Conservation (phyloP, 1,140 invertebrate species). For the Copidosoma floridanum region DNA sequence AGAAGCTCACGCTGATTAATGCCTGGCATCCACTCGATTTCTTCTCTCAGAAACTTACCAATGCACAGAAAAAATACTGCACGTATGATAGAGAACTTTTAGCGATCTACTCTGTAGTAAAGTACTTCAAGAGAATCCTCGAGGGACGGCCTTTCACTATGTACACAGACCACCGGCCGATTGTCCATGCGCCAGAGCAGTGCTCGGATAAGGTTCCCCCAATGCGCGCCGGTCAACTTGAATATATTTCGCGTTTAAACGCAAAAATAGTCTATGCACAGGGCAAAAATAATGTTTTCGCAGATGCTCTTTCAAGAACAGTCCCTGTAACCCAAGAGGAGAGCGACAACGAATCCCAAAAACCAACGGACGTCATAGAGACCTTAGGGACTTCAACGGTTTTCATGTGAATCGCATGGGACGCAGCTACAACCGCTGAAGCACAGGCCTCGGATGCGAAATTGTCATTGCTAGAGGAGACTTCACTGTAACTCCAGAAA, state of each 20-base stretch:
- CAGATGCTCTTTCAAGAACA: slow-evolving; percentile 32
- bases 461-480: slow-evolving; percentile 3
- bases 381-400: not conserved
- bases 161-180: slow-evolving; percentile 35
- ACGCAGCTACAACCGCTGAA: slow-evolving; percentile 11
- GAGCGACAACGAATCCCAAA: too few relatives aligned
- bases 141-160: slow-evolving; percentile 8
- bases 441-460: slow-evolving; percentile 27
- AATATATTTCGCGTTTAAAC: slow-evolving; percentile 33
- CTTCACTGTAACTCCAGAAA: not conserved
- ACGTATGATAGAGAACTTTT: not conserved
- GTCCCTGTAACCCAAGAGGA: not conserved
- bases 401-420: not conserved
- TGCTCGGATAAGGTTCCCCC: not conserved
- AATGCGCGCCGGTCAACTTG: slow-evolving; percentile 15
- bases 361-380: not conserved
- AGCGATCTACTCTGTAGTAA: not conserved
- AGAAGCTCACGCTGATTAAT: not conserved
- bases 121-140: not conserved
- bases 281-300: slow-evolving; percentile 32
- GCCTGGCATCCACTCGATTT: not conserved
- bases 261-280: slow-evolving; percentile 12
- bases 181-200: slow-evolving; percentile 24
- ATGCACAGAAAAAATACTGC: not conserved
- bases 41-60: not conserved